Base-by-base conservation (phyloP, 2,113 vertebrate species). In the Pica pica region DNA sequence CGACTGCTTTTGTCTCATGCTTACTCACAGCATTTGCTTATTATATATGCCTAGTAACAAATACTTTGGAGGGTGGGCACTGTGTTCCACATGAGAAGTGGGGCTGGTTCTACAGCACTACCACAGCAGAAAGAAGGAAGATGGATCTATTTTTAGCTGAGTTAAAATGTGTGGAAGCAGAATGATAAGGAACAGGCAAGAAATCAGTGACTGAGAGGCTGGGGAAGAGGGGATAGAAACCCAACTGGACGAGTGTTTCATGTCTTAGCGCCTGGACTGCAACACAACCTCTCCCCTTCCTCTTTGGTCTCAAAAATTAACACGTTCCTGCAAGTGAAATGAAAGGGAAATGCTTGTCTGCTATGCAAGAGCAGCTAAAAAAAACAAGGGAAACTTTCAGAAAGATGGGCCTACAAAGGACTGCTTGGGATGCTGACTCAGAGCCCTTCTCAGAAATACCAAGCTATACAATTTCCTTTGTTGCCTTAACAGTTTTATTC, bases 291-390 rank as follows among this genome's bases (percentile, higher is more conserved):
- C 68, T 87, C 30, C 47, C 86, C 83, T 89, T 93, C 68, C 68
- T 86, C 91, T 79, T 75, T 17, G 18, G 37, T 49, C 80, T 79
- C 77, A 85, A 56, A 87, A 89, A 85, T n/a, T 8, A 61, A 89
- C 95, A 60, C 8, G 4, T 39, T 68, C 31, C 80, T 82, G 35
- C 60, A 71, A 69, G n/a, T 49, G n/a, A 67, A 88, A 64, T 37
- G 73, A 81, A 82, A 93, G 74, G 69, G 81, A 91, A 96, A 79
- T 65, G 30, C 28, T 83, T 52, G 47, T 41, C 63, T 91, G 41
- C 49, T 56, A 0, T 44, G 56, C 65, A 68, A 59, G 74, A 52
- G n/a, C 56, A 41, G 64, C 24, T 67, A 22, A 74, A 86, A 53
- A n/a, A 69, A 11, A 31, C 28, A 77, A 88, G 53, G 57, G 63